These are phyloP conservation scores for Falco punctatus DNA, from an alignment of 2,113 vertebrate species.

Conservation along the genomic window DNA sequence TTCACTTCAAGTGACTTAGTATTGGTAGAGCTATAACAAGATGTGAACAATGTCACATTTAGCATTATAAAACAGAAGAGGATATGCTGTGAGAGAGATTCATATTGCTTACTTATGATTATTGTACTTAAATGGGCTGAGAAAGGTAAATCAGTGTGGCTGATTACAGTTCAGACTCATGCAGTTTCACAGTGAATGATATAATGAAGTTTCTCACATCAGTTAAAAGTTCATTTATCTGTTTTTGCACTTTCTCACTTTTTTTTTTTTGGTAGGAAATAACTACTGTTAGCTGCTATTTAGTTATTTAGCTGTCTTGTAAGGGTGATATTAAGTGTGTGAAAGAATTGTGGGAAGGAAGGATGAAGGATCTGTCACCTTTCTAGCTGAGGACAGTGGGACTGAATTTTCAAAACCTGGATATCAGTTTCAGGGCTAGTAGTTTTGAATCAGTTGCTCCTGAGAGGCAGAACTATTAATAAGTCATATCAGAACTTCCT, in stretches of 20 bases:
- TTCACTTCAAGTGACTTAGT: not conserved
- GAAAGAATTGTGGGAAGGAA: not conserved
- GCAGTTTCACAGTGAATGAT: not conserved
- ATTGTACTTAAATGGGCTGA: slow-evolving; percentile 1
- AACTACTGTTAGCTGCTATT: not conserved
- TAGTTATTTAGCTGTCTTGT: not conserved
- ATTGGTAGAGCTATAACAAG: not conserved
- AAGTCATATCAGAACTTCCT: not conserved
- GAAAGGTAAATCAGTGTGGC: not conserved
- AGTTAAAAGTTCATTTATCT: not conserved
- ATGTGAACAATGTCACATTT: not conserved
- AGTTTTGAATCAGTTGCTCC: not conserved
- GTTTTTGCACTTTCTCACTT: not conserved
- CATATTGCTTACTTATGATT: not conserved
- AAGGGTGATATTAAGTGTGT: not conserved
- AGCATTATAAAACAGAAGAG: not conserved
- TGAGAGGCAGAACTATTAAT: not conserved
- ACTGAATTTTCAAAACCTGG: not conserved
- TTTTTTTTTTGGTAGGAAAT: not conserved
- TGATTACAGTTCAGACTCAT: not conserved
- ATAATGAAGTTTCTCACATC: not conserved
- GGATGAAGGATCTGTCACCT: not conserved
- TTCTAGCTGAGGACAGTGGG: not conserved
- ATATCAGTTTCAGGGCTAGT: not conserved
- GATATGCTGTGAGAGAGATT: not conserved